Evolutionary conservation across 1,140 invertebrate genomes (phyloP).

Genomic region (Euschistus heros): DNA sequence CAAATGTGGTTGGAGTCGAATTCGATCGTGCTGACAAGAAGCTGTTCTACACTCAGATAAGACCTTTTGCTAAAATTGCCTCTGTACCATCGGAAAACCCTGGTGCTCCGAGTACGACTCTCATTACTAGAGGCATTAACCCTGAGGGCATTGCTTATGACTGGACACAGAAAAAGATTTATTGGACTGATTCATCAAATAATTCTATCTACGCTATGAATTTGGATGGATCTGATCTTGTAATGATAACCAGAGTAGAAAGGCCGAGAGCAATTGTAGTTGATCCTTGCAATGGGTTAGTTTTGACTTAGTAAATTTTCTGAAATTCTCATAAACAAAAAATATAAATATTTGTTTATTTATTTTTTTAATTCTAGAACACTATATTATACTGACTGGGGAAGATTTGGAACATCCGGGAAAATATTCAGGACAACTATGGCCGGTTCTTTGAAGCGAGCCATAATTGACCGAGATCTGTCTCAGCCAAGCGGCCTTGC

Average conservation of each 20-base stretch:
- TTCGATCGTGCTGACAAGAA: constrained; percentile 85
- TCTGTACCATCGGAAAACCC: constrained; percentile 55
- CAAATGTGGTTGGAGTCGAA: constrained; percentile 93
- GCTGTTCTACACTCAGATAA: constrained; percentile 82
- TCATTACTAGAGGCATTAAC: constrained; percentile 73
- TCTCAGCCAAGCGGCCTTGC: constrained; percentile 92
- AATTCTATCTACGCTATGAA: constrained; percentile 94
- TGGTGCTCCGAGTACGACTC: constrained; percentile 54
- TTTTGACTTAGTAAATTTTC: background rate
- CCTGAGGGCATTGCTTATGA: constrained; percentile 94
- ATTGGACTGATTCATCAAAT: constrained; percentile 93
- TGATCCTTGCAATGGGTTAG: constrained; percentile 86
- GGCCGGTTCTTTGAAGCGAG: constrained; percentile 85
- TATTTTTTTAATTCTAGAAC: constrained; percentile 38
- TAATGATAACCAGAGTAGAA: constrained; percentile 88
- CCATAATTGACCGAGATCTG: constrained; percentile 81
- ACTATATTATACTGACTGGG: constrained; percentile 89
- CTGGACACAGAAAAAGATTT: constrained; percentile 93
- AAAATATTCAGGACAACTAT: constrained; percentile 93
- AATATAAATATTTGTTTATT: background rate
- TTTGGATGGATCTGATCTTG: constrained; percentile 71
- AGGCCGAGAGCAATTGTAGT: constrained; percentile 89
- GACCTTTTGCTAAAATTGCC: constrained; percentile 79
- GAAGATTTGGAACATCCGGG: constrained; percentile 78
- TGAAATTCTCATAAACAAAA: background rate